Evolutionary conservation across 2,888 invertebrate species (phyloP).

Genomic region (Drosophila picticornis): DNA sequence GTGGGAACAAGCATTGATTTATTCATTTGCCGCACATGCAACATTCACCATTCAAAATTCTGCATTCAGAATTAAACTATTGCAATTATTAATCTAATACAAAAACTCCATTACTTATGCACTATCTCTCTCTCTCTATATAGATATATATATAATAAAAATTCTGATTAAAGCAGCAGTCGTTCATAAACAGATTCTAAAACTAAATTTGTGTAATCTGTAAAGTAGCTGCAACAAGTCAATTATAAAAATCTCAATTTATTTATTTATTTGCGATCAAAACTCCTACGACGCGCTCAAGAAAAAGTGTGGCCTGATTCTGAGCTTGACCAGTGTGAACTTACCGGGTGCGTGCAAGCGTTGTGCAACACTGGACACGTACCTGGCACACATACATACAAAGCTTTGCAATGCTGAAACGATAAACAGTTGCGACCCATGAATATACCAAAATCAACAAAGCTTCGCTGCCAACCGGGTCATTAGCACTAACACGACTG

Average conservation of each 20-base stretch:
- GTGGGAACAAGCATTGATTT: constrained; percentile 54
- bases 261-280: background rate
- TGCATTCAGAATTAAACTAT: constrained; percentile 3
- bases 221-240: too few species aligned
- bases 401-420: background rate
- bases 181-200: background rate
- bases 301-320: background rate
- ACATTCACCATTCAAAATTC: constrained; percentile 14
- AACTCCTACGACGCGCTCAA: too few species aligned
- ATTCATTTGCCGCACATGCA: constrained; percentile 44
- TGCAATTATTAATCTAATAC: constrained; percentile 36
- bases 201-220: background rate
- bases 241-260: too few species aligned
- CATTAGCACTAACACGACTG: background rate
- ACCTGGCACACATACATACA: background rate
- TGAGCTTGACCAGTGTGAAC: background rate
- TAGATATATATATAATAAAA: too few species aligned
- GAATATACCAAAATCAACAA: constrained; percentile 1
- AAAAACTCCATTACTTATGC: constrained; percentile 1
- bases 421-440: background rate
- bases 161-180: too few species aligned
- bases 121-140: background rate
- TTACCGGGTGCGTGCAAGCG: background rate
- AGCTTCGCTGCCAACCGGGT: background rate
- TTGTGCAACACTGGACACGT: background rate